Percentiles rank a stretch among this genome's conserved stretches.
These are phyloP conservation scores for Apis mellifera DNA, from an alignment of 1,140 invertebrate genomes.

Conservation along the genomic window Amel_HAv3.1 CM009946.2:4968501-4969000, in stretches of 20 bases:
- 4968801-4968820: background rate
- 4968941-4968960: background rate
- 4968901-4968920: background rate
- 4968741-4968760: constrained; percentile 90
- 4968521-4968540: constrained; percentile 12
- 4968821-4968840: background rate
- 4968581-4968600: constrained; percentile 41
- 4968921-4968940: background rate
- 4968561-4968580: background rate
- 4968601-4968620: constrained; percentile 14
- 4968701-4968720: constrained; percentile 90
- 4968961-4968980: background rate
- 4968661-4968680: constrained; percentile 6
- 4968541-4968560: constrained; percentile 10
- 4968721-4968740: constrained; percentile 94
- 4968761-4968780: constrained; percentile 89
- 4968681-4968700: constrained; percentile 83
- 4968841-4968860: background rate
- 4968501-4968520: background rate
- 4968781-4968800: constrained; percentile 84
- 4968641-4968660: constrained; percentile 35
- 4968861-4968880: background rate
- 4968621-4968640: constrained; percentile 3
- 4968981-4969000: background rate
- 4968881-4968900: background rate